These are phyloP conservation scores for Penaeus japonicus DNA, from an alignment of 1,140 invertebrate species.

Conservation along the genomic window DNA sequence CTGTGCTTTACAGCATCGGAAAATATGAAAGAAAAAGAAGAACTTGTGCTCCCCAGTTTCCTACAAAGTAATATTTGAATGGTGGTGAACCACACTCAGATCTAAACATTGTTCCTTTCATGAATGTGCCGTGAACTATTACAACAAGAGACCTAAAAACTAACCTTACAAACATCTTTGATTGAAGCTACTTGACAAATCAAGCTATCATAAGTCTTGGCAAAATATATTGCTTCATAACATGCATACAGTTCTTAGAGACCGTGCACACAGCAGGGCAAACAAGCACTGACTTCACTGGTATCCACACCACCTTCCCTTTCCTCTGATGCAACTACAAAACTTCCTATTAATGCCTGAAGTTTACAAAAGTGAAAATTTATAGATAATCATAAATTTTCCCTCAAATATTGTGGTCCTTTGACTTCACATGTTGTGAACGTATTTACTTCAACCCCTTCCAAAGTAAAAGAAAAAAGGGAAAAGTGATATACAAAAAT, in stretches of 20 bases:
- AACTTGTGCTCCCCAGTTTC: too few relatives aligned
- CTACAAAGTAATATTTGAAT: too few relatives aligned
- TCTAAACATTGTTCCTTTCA: background rate
- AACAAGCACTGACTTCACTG: background rate
- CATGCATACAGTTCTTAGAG: background rate
- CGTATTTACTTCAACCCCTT: slow-evolving; percentile 10
- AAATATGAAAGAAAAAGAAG: too few relatives aligned
- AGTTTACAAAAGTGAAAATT: slow-evolving; percentile 50
- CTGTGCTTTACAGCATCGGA: too few relatives aligned
- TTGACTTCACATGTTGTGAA: slow-evolving; percentile 2
- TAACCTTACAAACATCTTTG: slow-evolving; percentile 31
- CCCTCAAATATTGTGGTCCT: slow-evolving; percentile 34
- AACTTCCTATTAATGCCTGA: slow-evolving; percentile 29
- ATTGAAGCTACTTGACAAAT: slow-evolving; percentile 16
- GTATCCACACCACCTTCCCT: background rate
- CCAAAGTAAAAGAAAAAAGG: background rate
- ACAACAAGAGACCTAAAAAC: slow-evolving; percentile 9
- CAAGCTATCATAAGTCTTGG: background rate
- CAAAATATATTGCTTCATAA: slow-evolving; percentile 20
- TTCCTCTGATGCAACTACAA: slow-evolving; percentile 27
- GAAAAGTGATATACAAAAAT: slow-evolving; percentile 31
- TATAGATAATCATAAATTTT: slow-evolving; percentile 34
- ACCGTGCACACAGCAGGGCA: background rate
- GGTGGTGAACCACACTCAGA: too few relatives aligned
- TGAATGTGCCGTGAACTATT: slow-evolving; percentile 8